phyloP scores from a whole-genome alignment of 2,888 invertebrate genomes.

The Silvanus unidentatus region DNA sequence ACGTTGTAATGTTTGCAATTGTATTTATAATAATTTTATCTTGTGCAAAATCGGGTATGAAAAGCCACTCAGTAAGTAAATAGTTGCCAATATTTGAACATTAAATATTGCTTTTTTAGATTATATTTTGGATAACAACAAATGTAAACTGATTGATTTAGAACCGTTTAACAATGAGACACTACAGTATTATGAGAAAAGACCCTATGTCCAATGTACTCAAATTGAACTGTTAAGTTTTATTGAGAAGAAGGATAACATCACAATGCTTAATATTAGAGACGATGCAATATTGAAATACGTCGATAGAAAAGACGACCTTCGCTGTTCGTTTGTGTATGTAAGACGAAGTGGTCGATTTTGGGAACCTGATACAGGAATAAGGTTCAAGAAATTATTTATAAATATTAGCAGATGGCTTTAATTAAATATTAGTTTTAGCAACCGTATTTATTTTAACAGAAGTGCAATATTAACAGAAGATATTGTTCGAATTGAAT shows the following conservation, averaged over 20 bases:
- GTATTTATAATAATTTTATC: too few relatives aligned
- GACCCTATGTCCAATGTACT: constrained; percentile 24
- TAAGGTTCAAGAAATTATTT: too few relatives aligned
- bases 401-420: too few relatives aligned
- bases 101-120: constrained; percentile 10
- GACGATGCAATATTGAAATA: constrained; percentile 17
- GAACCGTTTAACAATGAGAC: constrained; percentile 23
- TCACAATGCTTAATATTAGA: constrained; percentile 24
- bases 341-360: constrained; percentile 23
- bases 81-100: too few relatives aligned
- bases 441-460: too few relatives aligned
- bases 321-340: constrained; percentile 31
- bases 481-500: too few relatives aligned
- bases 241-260: constrained; percentile 21
- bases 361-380: constrained; percentile 23
- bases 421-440: too few relatives aligned
- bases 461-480: too few relatives aligned
- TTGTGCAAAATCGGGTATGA: too few relatives aligned
- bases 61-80: too few relatives aligned
- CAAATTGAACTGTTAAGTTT: constrained; percentile 22
- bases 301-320: constrained; percentile 15
- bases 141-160: constrained; percentile 29
- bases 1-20: too few relatives aligned
- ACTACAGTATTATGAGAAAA: constrained; percentile 12
- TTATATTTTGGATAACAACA: constrained; percentile 24